Percentiles rank a stretch among this genome's conserved stretches.
Conservation (phyloP, 2,113 vertebrate genomes). For the rat (Rattus norvegicus) region DNA sequence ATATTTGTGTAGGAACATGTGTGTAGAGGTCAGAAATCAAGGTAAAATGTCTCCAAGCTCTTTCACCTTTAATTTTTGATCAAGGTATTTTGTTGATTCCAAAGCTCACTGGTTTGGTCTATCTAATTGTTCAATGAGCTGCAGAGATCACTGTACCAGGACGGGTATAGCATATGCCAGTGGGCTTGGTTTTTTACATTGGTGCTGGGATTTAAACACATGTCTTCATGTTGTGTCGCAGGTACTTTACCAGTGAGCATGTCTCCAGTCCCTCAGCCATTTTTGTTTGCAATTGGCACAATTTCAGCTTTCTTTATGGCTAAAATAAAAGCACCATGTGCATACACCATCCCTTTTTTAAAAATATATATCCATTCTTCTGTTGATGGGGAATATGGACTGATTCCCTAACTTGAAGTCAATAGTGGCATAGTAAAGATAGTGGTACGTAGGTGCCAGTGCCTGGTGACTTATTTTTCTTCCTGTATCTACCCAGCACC, state of each 20-base stretch:
- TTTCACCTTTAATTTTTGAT: not conserved
- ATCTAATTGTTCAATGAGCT: not conserved
- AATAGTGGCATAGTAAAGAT: not conserved
- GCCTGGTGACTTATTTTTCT: not conserved
- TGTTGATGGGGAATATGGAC: not conserved
- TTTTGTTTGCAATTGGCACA: not conserved
- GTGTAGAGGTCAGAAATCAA: not conserved
- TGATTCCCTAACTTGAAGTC: not conserved
- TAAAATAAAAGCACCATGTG: not conserved
- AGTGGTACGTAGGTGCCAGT: too few species aligned
- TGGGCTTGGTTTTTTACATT: not conserved
- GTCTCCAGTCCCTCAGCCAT: not conserved
- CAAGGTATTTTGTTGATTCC: not conserved
- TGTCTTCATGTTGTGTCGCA: not conserved
- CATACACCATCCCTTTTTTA: not conserved
- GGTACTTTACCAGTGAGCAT: not conserved
- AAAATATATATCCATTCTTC: too few species aligned
- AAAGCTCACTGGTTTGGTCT: not conserved
- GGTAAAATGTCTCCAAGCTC: not conserved
- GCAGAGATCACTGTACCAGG: not conserved
- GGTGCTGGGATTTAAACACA: not conserved
- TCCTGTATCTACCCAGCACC: not conserved
- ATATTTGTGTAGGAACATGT: not conserved
- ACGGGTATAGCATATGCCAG: not conserved
- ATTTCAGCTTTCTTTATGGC: not conserved